Evolutionary conservation across 2,797 vertebrate genomes (phyloP), one percentile per base, ranked within the genome.

Genomic region (Sebastes steindachneri): DNA sequence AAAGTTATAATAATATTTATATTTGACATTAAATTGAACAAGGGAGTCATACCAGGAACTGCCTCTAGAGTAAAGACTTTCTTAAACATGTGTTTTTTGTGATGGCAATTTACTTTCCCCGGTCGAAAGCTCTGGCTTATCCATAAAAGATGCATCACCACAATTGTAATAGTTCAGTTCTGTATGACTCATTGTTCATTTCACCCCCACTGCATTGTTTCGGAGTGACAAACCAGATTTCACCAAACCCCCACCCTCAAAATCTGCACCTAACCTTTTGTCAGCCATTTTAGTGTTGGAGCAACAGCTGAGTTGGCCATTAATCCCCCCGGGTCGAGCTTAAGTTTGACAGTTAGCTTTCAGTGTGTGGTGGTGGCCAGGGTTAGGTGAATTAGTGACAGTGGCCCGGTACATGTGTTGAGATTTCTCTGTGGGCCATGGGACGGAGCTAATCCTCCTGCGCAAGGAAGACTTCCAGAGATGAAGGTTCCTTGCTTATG

Each of bases 251-350:
- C 54, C 83, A 63, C 68, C 73, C 80, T 76, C 53, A 23, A 80
- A 86, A 80, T 78, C 87, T 72, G 65, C 87, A 88, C 87, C 91
- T 83, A 84, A 89, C 86, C 90, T 92, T 94, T 92, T 94, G 92
- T 95, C 92, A 76, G 89, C 87, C 91, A 90, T 93, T 93, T 95
- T 92, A 88, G 83, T 88, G 88, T 85, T 81, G 67, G 65, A 85
- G 85, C 92, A 92, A 91, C 93, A 95, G 93, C 93, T 95, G 92
- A 95, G 93, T 91, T 89, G 77, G 82, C 79, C 87, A 90, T 93
- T 94, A 94, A 94, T 91, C 87, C 92, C 86, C 60, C 25, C 11
- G 0, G 79, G 86, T 86, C 14, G 2, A 72, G 86, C 89, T 90
- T 86, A 88, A 88, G 86, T 92, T 89, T 89, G 86, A 91, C 91